Conservation (phyloP, 2,888 invertebrate species). For the Tanytarsus gracilentus region DNA sequence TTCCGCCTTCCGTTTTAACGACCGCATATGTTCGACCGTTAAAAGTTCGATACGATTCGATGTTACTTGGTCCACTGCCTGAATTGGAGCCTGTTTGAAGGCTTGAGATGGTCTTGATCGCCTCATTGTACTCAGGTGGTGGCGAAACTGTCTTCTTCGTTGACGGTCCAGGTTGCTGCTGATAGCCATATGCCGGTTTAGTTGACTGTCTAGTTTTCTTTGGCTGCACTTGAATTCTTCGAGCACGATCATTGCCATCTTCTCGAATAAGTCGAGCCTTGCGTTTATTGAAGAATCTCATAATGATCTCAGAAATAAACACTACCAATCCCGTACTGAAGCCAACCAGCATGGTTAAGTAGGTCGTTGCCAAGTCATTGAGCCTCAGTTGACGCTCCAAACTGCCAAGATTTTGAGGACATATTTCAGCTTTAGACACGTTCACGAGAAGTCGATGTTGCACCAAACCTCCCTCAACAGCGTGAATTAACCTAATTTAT, state of each 20-base stretch:
- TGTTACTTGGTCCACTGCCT: not conserved
- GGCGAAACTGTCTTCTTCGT: constrained; percentile 39
- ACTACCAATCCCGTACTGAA: constrained; percentile 54
- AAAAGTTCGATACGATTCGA: constrained; percentile 47
- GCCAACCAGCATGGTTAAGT: constrained; percentile 63
- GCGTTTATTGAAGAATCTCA: constrained; percentile 30
- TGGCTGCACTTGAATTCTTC: constrained; percentile 11
- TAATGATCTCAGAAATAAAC: constrained; percentile 52
- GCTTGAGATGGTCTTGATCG: constrained; percentile 41
- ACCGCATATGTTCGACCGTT: constrained; percentile 73
- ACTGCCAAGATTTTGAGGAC: constrained; percentile 70
- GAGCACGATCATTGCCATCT: not conserved
- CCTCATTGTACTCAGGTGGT: constrained; percentile 59
- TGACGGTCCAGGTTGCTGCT: not conserved
- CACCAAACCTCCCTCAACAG: constrained; percentile 69
- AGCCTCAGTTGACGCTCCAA: constrained; percentile 47
- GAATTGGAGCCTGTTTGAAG: not conserved
- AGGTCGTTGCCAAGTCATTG: constrained; percentile 70
- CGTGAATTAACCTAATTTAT: constrained; percentile 44
- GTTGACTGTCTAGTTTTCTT: constrained; percentile 30
- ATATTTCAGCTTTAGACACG: constrained; percentile 66
- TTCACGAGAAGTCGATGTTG: constrained; percentile 53
- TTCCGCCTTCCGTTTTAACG: constrained; percentile 52
- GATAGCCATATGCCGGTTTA: not conserved
- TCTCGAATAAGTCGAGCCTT: not conserved